A percentile compares a stretch with the other conserved stretches of the same genome.
Evolutionary conservation across 2,888 invertebrate species (phyloP).

Genomic region (Ernsta delagoae): DNA sequence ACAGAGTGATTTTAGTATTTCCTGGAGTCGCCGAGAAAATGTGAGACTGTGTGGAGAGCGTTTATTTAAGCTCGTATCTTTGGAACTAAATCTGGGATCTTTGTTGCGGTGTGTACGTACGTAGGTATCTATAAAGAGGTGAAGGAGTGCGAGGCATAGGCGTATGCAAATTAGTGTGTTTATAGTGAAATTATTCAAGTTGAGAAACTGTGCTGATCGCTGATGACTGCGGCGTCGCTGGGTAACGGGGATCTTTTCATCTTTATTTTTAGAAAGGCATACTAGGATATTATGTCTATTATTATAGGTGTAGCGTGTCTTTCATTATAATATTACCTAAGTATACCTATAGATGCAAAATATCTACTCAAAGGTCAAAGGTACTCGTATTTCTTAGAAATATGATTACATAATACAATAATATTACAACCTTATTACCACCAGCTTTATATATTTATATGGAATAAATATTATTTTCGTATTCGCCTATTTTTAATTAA

Average conservation of each 20-base stretch:
- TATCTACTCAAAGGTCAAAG: no score
- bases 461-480: no score
- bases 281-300: no score
- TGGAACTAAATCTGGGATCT: conserved; percentile 29
- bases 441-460: no score
- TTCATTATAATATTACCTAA: no score
- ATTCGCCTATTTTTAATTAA: no score
- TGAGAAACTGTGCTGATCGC: background rate
- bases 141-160: conserved; percentile 8
- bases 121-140: conserved; percentile 9
- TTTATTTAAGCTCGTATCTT: conserved; percentile 34
- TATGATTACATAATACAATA: no score
- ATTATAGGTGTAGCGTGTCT: no score
- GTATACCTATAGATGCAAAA: no score
- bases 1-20: conserved; percentile 28
- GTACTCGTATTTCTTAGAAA: no score
- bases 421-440: no score
- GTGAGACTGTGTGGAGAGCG: conserved; percentile 33
- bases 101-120: conserved; percentile 19
- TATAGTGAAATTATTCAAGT: conserved; percentile 34
- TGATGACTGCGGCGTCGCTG: background rate
- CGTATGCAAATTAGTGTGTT: conserved; percentile 31
- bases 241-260: background rate
- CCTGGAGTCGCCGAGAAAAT: conserved; percentile 13
- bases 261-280: no score